Evolutionary conservation across 1,140 invertebrate genomes (phyloP).

Genomic region (Drosophila willistoni): DNA sequence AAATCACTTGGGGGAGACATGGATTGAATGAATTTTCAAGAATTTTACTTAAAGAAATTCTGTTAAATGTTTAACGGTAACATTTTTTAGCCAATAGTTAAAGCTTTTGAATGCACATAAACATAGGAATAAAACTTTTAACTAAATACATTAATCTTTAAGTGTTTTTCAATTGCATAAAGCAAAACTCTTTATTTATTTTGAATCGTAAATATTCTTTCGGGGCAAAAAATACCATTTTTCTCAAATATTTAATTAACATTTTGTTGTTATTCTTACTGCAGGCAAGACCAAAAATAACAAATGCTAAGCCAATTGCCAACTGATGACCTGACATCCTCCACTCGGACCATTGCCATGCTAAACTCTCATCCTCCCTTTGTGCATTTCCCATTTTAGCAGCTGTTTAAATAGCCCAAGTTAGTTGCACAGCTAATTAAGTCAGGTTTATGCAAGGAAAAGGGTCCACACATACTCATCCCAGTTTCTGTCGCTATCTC

Average conservation of each 20-base stretch:
- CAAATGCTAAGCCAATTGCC: slow-evolving; percentile 37
- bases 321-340: slow-evolving; percentile 30
- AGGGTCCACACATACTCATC: neutral
- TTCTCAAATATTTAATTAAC: slow-evolving; percentile 49
- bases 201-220: neutral
- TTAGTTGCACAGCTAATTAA: slow-evolving; percentile 78
- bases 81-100: no score
- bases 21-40: no score
- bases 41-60: no score
- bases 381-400: slow-evolving; percentile 36
- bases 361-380: neutral
- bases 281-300: slow-evolving; percentile 36
- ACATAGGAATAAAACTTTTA: no score
- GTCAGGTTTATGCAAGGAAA: slow-evolving; percentile 76
- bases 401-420: slow-evolving; percentile 77
- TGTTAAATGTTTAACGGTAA: no score
- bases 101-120: no score
- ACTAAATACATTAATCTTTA: no score
- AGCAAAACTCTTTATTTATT: neutral
- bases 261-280: slow-evolving; percentile 44
- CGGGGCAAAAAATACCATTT: slow-evolving; percentile 25
- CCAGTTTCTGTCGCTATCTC: neutral
- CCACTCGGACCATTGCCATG: neutral
- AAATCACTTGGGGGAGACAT: neutral
- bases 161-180: neutral